Evolutionary conservation across 1,140 invertebrate genomes (phyloP), one percentile per base, ranked within the genome.

Genomic region (Drosophila pandora): DNA sequence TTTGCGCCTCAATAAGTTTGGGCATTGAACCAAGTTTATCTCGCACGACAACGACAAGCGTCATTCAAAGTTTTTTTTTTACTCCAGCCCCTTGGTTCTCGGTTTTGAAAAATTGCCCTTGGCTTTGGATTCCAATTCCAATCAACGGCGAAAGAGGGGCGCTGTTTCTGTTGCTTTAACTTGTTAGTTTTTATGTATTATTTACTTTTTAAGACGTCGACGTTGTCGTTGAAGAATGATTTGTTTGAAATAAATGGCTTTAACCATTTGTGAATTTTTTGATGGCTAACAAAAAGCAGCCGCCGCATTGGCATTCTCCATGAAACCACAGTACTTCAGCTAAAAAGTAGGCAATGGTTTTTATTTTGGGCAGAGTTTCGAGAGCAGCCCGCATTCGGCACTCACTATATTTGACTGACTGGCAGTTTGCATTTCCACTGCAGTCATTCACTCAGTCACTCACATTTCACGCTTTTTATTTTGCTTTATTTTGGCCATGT

Each of bases 1-100:
- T 88, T 87, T 87, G 83, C 83, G 82, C 82, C 75, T 88, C 82
- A 79, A 88, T 87, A 87, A 87, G 68, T 87, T 87, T 82, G 63
- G 74, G 74, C 73, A 76, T 76, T 63, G 79, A 87, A 87, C 56
- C 77, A 88, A 82, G 83, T 88, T 88, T 87, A 88, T 87, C 83
- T 88, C 47, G 55, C 61, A 58, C 56, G 67, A 60, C 76, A 73
- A 81, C 67, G 82, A 87, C 83, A 79, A 88, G 75, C 82, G 75
- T 87, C 82, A 88, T 70, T 87, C 82, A 87, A 88, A 83, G 79
- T 87, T 87, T 83, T 60, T 59, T 49, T 30, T 50, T 39, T 22
- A 28, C 6, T 28, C 59, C 56, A 54, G 55, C 32, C 67, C 32
- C 41, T 30, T 10, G 9, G 21, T 28, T 23, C 50, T 5, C 2